Conservation (phyloP, 2,888 invertebrate genomes). For the Vandiemenella viatica region DNA sequence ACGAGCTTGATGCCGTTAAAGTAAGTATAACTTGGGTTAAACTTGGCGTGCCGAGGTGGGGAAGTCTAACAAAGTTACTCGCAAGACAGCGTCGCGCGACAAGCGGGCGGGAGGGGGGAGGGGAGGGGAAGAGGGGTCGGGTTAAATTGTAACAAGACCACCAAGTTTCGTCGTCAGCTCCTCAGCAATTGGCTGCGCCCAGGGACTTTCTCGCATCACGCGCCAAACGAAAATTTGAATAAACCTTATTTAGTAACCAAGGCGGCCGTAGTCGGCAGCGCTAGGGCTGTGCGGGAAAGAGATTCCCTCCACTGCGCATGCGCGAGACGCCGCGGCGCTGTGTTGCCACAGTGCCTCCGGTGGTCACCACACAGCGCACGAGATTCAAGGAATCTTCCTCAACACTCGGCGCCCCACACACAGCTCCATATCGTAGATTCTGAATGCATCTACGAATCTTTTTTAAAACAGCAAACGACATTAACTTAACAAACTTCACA, state of each 20-base stretch:
- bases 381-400: no score
- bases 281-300: background rate
- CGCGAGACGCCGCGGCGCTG: background rate
- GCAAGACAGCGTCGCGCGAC: slow-evolving; percentile 7
- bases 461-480: no score
- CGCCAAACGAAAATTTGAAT: slow-evolving; percentile 9
- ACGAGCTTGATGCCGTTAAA: slow-evolving; percentile 20
- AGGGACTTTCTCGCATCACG: slow-evolving; percentile 7
- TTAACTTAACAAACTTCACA: no score
- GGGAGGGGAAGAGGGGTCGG: background rate
- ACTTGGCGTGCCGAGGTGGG: slow-evolving; percentile 5
- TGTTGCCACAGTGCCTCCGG: background rate
- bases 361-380: background rate
- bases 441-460: no score
- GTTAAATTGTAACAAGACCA: slow-evolving; percentile 2
- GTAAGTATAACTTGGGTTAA: slow-evolving; percentile 12
- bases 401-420: no score
- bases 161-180: slow-evolving; percentile 8
- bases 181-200: slow-evolving; percentile 8
- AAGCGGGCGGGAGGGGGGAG: background rate
- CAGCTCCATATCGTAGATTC: no score
- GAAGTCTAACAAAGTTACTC: slow-evolving; percentile 14
- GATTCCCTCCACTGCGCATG: background rate
- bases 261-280: slow-evolving; percentile 3
- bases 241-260: slow-evolving; percentile 7